phyloP scores from a whole-genome alignment of 2,797 vertebrate genomes.

The Schizopygopsis pylzovi region DNA sequence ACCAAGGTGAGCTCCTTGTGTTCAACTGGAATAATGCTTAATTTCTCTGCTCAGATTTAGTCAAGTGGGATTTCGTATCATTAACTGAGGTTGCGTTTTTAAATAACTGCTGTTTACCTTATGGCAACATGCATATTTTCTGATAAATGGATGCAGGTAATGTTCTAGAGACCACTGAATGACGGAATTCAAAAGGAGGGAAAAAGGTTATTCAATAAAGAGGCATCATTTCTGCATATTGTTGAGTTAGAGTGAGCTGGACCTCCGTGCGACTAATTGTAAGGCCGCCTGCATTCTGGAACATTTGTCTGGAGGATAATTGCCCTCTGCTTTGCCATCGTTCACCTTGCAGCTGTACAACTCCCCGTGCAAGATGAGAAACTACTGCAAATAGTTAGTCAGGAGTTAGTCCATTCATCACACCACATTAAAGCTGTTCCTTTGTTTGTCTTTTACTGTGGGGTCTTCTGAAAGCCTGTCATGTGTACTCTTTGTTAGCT shows the following conservation, averaged over 20 bases:
- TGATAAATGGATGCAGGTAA: neutral
- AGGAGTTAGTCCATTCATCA: constrained; percentile 75
- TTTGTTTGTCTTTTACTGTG: constrained; percentile 65
- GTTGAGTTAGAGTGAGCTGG: constrained; percentile 65
- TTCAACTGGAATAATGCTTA: neutral
- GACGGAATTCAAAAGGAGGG: constrained; percentile 52
- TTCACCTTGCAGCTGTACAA: constrained; percentile 79
- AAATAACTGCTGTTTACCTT: neutral
- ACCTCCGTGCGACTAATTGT: constrained; percentile 72
- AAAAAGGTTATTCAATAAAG: constrained; percentile 52
- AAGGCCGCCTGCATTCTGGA: constrained; percentile 65
- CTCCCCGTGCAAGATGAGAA: constrained; percentile 64
- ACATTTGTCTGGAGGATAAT: constrained; percentile 79
- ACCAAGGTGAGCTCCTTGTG: neutral
- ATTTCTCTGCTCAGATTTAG: neutral
- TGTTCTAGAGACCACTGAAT: neutral
- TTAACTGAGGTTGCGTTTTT: neutral
- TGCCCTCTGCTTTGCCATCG: constrained; percentile 72
- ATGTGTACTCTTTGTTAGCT: constrained; percentile 72
- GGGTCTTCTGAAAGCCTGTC: constrained; percentile 68
- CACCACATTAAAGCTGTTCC: constrained; percentile 68
- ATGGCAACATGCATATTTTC: neutral
- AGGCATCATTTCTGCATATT: constrained; percentile 60
- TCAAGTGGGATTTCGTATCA: neutral
- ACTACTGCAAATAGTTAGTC: constrained; percentile 24